A percentile compares a stretch with the other conserved stretches of the same genome.
Evolutionary conservation across 30 jellyfish, hydroid and myxozoan genomes (phyloP).

Genomic region (Turritopsis dohrnii): DNA sequence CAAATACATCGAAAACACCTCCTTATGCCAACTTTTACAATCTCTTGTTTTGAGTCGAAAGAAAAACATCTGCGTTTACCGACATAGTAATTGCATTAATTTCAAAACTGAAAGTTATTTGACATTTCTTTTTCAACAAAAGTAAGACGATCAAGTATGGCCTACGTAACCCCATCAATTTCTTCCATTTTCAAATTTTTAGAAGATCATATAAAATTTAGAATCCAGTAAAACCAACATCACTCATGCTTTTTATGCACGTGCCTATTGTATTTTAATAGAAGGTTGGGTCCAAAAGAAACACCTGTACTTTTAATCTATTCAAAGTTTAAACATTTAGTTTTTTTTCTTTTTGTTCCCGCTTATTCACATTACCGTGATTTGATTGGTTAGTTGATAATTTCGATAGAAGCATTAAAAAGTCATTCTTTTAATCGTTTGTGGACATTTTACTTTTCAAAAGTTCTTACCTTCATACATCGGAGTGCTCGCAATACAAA

Average conservation of each 20-base stretch:
- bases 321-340: constrained; percentile 11
- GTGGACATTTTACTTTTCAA: constrained; percentile 9
- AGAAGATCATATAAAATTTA: constrained; percentile 5
- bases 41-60: not conserved
- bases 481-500: not conserved
- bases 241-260: constrained; percentile 10
- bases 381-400: constrained; percentile 33
- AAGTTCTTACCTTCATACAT: constrained; percentile 1
- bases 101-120: not conserved
- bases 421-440: constrained; percentile 22
- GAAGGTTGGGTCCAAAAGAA: constrained; percentile 17
- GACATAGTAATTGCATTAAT: not conserved
- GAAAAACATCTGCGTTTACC: not conserved
- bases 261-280: constrained; percentile 26
- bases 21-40: not conserved
- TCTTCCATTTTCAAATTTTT: not conserved
- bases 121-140: not conserved
- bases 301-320: constrained; percentile 28
- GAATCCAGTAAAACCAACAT: not conserved
- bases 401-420: constrained; percentile 19
- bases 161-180: not conserved
- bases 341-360: constrained; percentile 24
- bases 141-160: not conserved
- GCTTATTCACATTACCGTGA: constrained; percentile 21
- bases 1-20: not conserved